Evolutionary conservation across 2,888 invertebrate species (phyloP), one percentile per base, ranked within the genome.

Genomic region (Cryptus viduatorius): DNA sequence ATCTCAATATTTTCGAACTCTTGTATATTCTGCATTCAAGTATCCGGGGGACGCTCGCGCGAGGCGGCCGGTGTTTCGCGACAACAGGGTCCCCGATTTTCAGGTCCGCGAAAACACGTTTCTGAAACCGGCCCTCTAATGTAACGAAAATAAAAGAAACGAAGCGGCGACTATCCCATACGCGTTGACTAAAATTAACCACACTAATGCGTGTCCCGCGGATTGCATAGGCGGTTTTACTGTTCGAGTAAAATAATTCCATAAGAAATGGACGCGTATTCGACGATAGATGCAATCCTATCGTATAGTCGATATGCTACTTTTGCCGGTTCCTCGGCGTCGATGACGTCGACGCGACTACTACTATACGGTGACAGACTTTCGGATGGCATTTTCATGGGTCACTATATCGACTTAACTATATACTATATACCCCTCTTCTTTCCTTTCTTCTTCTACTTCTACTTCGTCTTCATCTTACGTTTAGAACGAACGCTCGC

Each of bases 331-430:
- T 64, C 77, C 31, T 53, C 37, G 56, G 72, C 19, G 76, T 59
- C 67, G 71, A 76, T 48, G 76, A 76, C 37, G 71, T 48, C 53
- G 37, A 8, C 50, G 16, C 44, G 48, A 53, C n/a, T 24, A 46
- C 59, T 59, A 29, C 42, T n/a, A n/a, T n/a, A n/a, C n/a, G 19
- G 61, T 24, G 46, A 71, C 24, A 71, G 73, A 48, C 72, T 86
- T 90, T 89, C 61, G 87, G 90, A 88, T 90, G 90, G 88, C 89
- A 90, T 91, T 91, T 91, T 91, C 88, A 90, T 85, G 87, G 86
- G 86, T 69, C 59, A 69, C 67, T 88, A 16, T 4, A 4, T 37
- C 37, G 37, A 37, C 24, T 24, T 24, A 24, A 24, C 24, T 24
- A 24, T 24, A 24, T 3, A 0, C 1, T 4, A 37, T 4, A 8